Conservation (phyloP, 2,888 invertebrate species). For the Parelbella ahira region DNA sequence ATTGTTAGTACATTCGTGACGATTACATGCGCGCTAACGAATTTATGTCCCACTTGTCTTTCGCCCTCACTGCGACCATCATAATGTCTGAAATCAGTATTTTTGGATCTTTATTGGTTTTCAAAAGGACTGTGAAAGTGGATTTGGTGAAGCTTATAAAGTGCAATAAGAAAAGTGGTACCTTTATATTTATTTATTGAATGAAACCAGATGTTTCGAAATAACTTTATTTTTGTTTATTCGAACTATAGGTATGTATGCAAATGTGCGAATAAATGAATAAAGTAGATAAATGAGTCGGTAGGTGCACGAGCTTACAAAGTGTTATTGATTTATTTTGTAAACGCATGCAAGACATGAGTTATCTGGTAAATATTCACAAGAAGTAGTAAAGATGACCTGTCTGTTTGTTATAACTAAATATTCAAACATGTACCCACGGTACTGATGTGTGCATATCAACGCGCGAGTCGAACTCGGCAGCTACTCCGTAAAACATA, state of each 20-base stretch:
- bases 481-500: slow-evolving; percentile 75
- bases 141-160: slow-evolving; percentile 58
- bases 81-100: slow-evolving; percentile 66
- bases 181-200: slow-evolving; percentile 21
- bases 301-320: neutral
- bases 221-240: slow-evolving; percentile 13
- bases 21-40: slow-evolving; percentile 74
- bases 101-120: slow-evolving; percentile 67
- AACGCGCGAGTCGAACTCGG: slow-evolving; percentile 50
- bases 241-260: too few relatives aligned
- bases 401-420: slow-evolving; percentile 18
- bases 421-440: slow-evolving; percentile 34
- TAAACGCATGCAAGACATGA: neutral
- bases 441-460: slow-evolving; percentile 64
- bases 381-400: slow-evolving; percentile 11
- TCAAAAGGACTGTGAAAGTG: slow-evolving; percentile 57
- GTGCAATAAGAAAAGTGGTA: slow-evolving; percentile 42
- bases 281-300: too few relatives aligned
- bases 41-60: slow-evolving; percentile 71
- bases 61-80: slow-evolving; percentile 58
- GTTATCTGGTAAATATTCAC: slow-evolving; percentile 6
- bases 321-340: slow-evolving; percentile 4
- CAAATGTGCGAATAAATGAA: too few relatives aligned
- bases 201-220: slow-evolving; percentile 10
- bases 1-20: slow-evolving; percentile 68